Evolutionary conservation across 1,140 invertebrate genomes (phyloP), one percentile per base, ranked within the genome.

Genomic region (Apis laboriosa): DNA sequence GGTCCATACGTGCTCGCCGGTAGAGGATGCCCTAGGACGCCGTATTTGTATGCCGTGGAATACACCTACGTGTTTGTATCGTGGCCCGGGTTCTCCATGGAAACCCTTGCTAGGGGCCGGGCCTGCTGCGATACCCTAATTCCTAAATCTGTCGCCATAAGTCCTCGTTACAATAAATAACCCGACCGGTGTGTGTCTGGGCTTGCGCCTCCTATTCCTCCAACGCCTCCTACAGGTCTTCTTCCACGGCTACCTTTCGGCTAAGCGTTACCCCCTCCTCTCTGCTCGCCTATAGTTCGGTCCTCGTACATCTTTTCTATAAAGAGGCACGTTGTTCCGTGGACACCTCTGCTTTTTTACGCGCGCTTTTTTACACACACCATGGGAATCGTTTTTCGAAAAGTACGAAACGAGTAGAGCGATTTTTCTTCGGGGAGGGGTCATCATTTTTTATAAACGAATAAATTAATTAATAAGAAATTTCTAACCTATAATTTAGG

Each of bases 81-180:
- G 90, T 87, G 85, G 34, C 34, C 34, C 83, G 74, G 88, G 66
- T 88, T 88, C 89, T 90, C 89, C 91, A 91, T 92, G 90, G 91
- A 92, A 92, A 91, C 91, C 91, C 91, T 92, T 92, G 88, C 90
- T 88, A 86, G 88, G 88, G 88, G 88, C 90, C 88, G 91, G 88
- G 91, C 90, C 89, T 89, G 88, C 90, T 86, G 88, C 86, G 88
- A 89, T 88, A 90, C 86, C 93, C 93, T 94, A 94, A 94, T 94
- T 94, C 94, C 93, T 93, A 94, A 94, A 94, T 94, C 93, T 94
- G 94, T 94, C 94, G 93, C 94, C 94, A 94, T 94, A 94, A 94
- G 93, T 94, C 93, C 93, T 94, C 91, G 93, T 94, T 94, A 94
- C 93, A 91, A 94, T 94, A 94, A 94, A 94, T 94, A 94, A 92